phyloP scores from a whole-genome alignment of 1,140 invertebrate genomes.

The Microplitis demolitor region DNA sequence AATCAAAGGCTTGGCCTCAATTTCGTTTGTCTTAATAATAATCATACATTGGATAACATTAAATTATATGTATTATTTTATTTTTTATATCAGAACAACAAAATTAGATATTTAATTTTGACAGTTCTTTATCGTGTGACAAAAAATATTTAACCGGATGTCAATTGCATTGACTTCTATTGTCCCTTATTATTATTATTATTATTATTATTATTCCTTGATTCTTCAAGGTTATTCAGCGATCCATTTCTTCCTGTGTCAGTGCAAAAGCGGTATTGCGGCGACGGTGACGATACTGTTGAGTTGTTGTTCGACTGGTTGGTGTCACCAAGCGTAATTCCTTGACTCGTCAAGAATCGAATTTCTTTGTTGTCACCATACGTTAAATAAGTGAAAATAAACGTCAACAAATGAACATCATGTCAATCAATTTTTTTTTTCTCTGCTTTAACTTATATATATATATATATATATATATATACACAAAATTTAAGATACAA shows the following conservation, averaged over 20 bases:
- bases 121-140: background rate
- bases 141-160: conserved; percentile 23
- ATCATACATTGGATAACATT: background rate
- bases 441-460: no score
- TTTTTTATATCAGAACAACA: background rate
- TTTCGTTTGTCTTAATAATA: background rate
- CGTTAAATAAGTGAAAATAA: background rate
- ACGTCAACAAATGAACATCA: background rate
- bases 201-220: background rate
- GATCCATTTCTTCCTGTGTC: conserved; percentile 33
- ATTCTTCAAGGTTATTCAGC: conserved; percentile 31
- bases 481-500: no score
- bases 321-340: conserved; percentile 10
- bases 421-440: background rate
- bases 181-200: conserved; percentile 18
- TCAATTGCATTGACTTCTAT: conserved; percentile 34
- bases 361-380: conserved; percentile 10
- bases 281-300: background rate
- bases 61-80: background rate
- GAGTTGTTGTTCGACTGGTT: background rate
- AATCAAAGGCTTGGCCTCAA: conserved; percentile 19
- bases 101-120: background rate
- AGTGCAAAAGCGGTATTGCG: background rate
- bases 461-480: no score
- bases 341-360: conserved; percentile 6